Conservation (phyloP, 1,140 invertebrate species). For the Brachionus plicatilis region DNA sequence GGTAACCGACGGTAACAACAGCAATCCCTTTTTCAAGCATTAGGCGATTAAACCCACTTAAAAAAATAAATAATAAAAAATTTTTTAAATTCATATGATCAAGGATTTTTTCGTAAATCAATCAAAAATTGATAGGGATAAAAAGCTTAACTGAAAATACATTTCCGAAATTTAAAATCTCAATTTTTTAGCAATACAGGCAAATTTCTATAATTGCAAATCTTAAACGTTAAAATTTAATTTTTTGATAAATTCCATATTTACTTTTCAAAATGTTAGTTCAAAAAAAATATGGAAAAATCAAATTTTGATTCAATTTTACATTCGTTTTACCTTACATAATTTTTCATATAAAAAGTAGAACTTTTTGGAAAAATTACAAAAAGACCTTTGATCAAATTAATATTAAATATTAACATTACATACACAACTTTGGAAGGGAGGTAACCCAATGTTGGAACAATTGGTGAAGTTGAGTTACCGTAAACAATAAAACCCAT, state of each 20-base stretch:
- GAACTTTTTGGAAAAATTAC: too few relatives aligned
- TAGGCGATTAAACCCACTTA: slow-evolving; percentile 68
- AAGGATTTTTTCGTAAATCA: too few relatives aligned
- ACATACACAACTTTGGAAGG: slow-evolving; percentile 74
- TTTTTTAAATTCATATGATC: too few relatives aligned
- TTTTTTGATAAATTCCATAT: not conserved
- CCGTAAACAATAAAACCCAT: slow-evolving; percentile 91
- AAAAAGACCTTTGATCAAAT: too few relatives aligned
- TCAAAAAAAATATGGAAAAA: too few relatives aligned
- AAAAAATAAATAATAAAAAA: not conserved
- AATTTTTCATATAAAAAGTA: too few relatives aligned
- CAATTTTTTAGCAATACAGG: not conserved
- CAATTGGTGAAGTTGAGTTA: slow-evolving; percentile 89
- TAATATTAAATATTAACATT: too few relatives aligned
- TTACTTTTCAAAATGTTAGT: not conserved
- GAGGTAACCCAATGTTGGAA: slow-evolving; percentile 86
- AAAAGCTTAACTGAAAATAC: too few relatives aligned
- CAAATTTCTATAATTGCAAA: not conserved
- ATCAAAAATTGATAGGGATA: too few relatives aligned
- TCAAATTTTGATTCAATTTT: too few relatives aligned
- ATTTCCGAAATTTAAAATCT: too few relatives aligned
- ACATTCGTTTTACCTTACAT: too few relatives aligned
- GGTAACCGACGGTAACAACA: slow-evolving; percentile 91
- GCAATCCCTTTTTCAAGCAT: slow-evolving; percentile 76
- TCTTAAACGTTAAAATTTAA: not conserved